Percentiles rank a stretch among this genome's conserved stretches.
Evolutionary conservation across 92 coral and sea anemone genomes (phyloP).

Genomic region (Umimayanthus kanabou): DNA sequence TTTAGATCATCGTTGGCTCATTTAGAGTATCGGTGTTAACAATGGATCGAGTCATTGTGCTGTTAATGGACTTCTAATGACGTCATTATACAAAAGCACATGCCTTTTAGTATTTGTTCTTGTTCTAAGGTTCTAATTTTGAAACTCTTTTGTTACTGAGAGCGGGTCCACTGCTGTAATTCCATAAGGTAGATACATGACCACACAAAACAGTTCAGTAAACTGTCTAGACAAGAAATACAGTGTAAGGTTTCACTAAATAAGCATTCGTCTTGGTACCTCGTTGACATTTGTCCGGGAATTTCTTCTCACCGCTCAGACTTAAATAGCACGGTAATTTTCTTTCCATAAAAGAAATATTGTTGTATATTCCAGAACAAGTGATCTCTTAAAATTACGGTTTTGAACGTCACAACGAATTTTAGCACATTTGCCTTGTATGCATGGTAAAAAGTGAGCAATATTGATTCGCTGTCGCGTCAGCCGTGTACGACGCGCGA

Average conservation of each 20-base stretch:
- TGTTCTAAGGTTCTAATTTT: background rate
- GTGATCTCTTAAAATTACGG: background rate
- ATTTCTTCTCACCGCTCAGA: background rate
- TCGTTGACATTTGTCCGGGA: background rate
- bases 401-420: background rate
- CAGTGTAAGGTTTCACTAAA: background rate
- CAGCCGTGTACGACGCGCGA: too few relatives aligned
- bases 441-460: background rate
- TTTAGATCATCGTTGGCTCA: too few relatives aligned
- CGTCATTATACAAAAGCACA: background rate
- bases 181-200: background rate
- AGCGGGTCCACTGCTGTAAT: background rate
- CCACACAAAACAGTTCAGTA: background rate
- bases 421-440: background rate
- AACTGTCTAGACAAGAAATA: background rate
- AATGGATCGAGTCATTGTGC: background rate
- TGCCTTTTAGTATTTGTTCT: background rate
- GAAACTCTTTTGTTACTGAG: background rate
- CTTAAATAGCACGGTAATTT: background rate
- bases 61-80: background rate
- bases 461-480: background rate
- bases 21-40: background rate
- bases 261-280: background rate
- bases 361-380: background rate
- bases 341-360: too few relatives aligned